Evolutionary conservation across 1,140 invertebrate genomes (phyloP), one percentile per base, ranked within the genome.

Genomic region (Bombus superbus): DNA sequence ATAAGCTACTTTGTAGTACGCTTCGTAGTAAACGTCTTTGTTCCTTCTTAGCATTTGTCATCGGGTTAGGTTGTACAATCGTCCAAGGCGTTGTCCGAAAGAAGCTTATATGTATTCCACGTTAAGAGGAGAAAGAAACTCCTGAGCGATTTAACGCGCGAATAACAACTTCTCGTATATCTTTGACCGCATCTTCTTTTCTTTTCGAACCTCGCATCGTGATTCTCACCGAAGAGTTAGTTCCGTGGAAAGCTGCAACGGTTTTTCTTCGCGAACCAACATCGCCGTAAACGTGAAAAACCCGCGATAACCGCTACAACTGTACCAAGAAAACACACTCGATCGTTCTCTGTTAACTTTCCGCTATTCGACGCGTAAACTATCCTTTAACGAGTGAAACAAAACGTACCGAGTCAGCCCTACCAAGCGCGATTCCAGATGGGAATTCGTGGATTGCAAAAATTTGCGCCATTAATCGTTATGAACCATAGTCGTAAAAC

Each of bases 181-280:
- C 75, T 62, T 84, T 44, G 22, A 5, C 22, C n/a, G n/a, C n/a
- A 4, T 44, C n/a, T n/a, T 18, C 73, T 42, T 83, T 78, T 78
- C 64, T 44, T 71, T 22, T 42, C 44, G 4, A 47, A 62, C 42
- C 42, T 25, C 40, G 10, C 4, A 66, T 59, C 38, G 64, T 59
- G 47, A 79, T 80, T 85, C 18, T 8, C 76, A 28, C 53, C 3
- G 40, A 57, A 53, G 66, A 72, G 57, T 4, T 38, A 15, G 38
- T 66, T 42, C 6, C 28, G 68, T 53, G 76, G 53, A 80, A 79
- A 76, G 35, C 79, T 85, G 64, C 76, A 64, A 73, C 42, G 68
- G 11, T 84, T 84, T 79, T 69, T 79, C 75, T 64, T 66, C 42
- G 38, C 47, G 0, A 53, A 53, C 47, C 22, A 53, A 53, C 47